Base-by-base conservation (phyloP, 2,888 invertebrate genomes). In the Limnephilus lunatus region DNA sequence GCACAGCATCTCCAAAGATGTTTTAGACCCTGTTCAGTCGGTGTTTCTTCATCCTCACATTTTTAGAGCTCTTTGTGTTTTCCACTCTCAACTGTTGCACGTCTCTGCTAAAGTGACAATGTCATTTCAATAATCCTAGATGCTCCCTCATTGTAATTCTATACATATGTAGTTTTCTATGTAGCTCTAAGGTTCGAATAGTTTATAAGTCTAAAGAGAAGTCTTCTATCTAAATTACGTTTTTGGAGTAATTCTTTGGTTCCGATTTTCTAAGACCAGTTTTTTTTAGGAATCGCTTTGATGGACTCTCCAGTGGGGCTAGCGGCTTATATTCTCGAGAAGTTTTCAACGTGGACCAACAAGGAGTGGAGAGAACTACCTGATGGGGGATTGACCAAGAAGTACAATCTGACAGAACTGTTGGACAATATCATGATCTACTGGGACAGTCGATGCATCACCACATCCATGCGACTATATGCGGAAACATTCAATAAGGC, bases 371-470 rank as follows among this genome's bases (percentile, higher is more conserved):
- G 94, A 90, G 94, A 95, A 48, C 95, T 95, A n/a, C 95, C 95
- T 0, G 97, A 97, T 94, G 97, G 97, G 39, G 97, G 97, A 32
- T 95, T 98, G 9, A 95, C 95, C 3, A 95, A 96, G 91, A 96
- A 97, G 94, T 97, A 95, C 94, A 96, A 96, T 0, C 94, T 97
- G 93, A 97, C 97, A 92, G 97, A 97, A 93, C 95, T 98, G 39
- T 95, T 98, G 82, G 98, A 98, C 94, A 98, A 98, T 94, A 94
- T 98, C 0, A 98, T 98, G 97, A 95, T 98, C 82, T 98, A 98
- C 94, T 98, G 98, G 97, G 95, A 97, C 0, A 97, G 97, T 15
- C 97, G 97, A 93, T 97, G 97, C 3, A 97, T 98, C 81, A 97
- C 97, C 0, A 97, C 98, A 0, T 97, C 98, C 0, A 96, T 97